A percentile compares a stretch with the other conserved stretches of the same genome.
These are phyloP conservation scores for Aphodius granarius DNA, from an alignment of 2,888 invertebrate genomes.

Conservation along the genomic window DNA sequence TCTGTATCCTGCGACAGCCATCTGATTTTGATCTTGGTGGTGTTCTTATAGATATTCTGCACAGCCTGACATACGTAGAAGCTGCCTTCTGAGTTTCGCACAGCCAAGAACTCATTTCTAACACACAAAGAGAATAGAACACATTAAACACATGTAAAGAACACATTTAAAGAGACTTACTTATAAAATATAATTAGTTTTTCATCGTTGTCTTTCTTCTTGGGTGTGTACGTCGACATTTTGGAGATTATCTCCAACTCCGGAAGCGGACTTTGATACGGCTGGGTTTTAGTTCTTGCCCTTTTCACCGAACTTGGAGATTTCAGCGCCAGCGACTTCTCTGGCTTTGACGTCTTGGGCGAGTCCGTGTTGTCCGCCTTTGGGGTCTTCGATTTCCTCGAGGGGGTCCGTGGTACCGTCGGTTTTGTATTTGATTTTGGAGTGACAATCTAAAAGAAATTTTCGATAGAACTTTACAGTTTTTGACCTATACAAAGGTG, in stretches of 20 bases:
- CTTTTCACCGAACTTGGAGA: slow-evolving; percentile 51
- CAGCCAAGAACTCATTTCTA: slow-evolving; percentile 89
- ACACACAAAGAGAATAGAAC: too few species aligned
- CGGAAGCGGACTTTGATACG: slow-evolving; percentile 81
- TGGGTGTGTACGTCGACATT: slow-evolving; percentile 64
- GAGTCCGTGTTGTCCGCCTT: slow-evolving; percentile 46
- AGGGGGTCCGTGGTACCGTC: slow-evolving; percentile 59
- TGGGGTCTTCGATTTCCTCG: slow-evolving; percentile 58
- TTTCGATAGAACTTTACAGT: slow-evolving; percentile 3
- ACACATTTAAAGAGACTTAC: slow-evolving; percentile 59
- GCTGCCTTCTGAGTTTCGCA: slow-evolving; percentile 85
- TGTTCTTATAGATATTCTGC: slow-evolving; percentile 87
- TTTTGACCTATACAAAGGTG: too few species aligned
- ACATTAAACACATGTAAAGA: too few species aligned
- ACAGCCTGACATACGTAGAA: slow-evolving; percentile 88
- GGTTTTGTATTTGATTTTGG: slow-evolving; percentile 57
- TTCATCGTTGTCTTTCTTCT: slow-evolving; percentile 66
- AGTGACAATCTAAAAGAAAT: slow-evolving; percentile 27
- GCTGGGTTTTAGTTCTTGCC: slow-evolving; percentile 69
- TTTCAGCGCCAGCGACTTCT: slow-evolving; percentile 47
- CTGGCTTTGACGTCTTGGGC: slow-evolving; percentile 41
- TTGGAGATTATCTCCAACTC: slow-evolving; percentile 78
- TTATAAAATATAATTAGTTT: slow-evolving; percentile 87
- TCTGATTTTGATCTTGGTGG: slow-evolving; percentile 83
- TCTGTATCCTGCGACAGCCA: slow-evolving; percentile 83